These are phyloP conservation scores for Acholoe squamosa DNA, from an alignment of 2,888 invertebrate genomes.

Conservation along the genomic window DNA sequence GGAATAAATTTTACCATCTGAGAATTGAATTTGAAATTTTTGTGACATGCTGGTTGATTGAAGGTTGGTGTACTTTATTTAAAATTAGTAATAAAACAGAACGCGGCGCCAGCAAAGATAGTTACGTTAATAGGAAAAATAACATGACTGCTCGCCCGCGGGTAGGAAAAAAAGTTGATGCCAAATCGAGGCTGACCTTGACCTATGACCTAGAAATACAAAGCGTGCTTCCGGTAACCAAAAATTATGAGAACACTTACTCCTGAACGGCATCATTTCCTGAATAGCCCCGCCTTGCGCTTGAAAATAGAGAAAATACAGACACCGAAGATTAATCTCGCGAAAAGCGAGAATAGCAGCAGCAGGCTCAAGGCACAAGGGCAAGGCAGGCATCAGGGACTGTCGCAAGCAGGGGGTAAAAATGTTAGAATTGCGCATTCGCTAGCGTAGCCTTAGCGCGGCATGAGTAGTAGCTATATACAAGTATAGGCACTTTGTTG, in stretches of 20 bases:
- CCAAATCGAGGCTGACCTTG: conserved; percentile 61
- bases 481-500: too few relatives aligned
- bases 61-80: neutral
- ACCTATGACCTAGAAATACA: conserved; percentile 62
- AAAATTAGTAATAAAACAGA: conserved; percentile 25
- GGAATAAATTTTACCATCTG: neutral
- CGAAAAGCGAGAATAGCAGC: neutral
- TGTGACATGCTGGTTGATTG: neutral
- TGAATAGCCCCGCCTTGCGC: conserved; percentile 82
- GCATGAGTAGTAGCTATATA: conserved; percentile 11
- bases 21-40: neutral
- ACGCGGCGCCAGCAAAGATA: conserved; percentile 53
- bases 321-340: conserved; percentile 1
- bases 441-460: conserved; percentile 18
- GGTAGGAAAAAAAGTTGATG: conserved; percentile 27
- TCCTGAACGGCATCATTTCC: conserved; percentile 82
- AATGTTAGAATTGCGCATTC: conserved; percentile 53
- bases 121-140: conserved; percentile 25
- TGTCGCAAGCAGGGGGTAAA: conserved; percentile 47
- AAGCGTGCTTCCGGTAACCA: conserved; percentile 60
- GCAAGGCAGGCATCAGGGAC: neutral
- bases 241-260: conserved; percentile 76
- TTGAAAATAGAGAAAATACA: conserved; percentile 66
- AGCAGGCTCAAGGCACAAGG: neutral
- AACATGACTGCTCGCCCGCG: conserved; percentile 33